phyloP scores from a whole-genome alignment of 2,113 vertebrate species.

The Mandrillus leucophaeus region DNA sequence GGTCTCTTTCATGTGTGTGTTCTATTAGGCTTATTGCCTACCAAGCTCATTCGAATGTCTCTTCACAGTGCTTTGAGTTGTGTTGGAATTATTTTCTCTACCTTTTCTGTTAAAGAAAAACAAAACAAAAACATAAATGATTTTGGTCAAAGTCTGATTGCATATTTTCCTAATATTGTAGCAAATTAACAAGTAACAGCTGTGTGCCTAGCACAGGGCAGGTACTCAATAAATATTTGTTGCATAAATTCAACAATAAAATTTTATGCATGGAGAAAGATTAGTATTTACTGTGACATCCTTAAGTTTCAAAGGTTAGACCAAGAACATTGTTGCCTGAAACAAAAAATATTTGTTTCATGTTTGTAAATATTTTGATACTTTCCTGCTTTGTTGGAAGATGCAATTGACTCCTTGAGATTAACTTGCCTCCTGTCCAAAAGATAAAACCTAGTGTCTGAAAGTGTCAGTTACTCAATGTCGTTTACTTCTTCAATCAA shows the following conservation, averaged over 20 bases:
- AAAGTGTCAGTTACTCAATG: neutral
- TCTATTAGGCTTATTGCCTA: neutral
- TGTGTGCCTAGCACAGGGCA: neutral
- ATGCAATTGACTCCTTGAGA: neutral
- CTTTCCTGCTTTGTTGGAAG: neutral
- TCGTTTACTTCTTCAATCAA: neutral
- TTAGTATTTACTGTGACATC: neutral
- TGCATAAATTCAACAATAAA: neutral
- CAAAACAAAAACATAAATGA: neutral
- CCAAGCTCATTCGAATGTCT: neutral
- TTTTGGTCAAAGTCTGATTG: neutral
- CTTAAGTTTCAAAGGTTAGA: slow-evolving; percentile 17
- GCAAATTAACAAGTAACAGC: neutral
- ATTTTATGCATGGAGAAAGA: neutral
- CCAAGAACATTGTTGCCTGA: neutral
- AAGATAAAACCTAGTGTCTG: neutral
- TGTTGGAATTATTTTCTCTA: slow-evolving; percentile 4
- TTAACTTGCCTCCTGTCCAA: neutral
- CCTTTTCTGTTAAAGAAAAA: neutral
- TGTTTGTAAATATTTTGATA: neutral
- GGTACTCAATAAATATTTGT: neutral
- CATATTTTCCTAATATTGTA: neutral
- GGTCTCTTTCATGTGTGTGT: neutral
- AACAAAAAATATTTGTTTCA: neutral
- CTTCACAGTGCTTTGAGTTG: neutral